phyloP scores from a whole-genome alignment of 2,888 invertebrate species.

The Protophormia terraenovae region DNA sequence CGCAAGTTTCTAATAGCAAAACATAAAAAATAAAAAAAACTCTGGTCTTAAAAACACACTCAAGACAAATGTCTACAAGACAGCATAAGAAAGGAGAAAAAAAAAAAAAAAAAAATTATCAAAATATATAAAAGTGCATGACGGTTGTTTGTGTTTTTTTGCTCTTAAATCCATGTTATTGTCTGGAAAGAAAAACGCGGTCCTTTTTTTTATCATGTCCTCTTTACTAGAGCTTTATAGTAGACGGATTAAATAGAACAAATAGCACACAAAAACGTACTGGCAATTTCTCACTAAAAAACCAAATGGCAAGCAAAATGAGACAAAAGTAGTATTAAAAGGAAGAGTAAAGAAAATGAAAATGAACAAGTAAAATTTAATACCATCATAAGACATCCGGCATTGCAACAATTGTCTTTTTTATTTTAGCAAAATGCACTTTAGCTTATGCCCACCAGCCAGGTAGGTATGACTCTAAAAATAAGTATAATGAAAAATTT shows the following conservation, averaged over 20 bases:
- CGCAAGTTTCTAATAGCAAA: constrained; percentile 19
- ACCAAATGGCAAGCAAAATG: not conserved
- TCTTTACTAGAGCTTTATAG: not conserved
- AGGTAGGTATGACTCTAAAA: not conserved
- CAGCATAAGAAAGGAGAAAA: constrained; percentile 20
- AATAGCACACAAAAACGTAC: constrained; percentile 25
- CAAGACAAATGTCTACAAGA: constrained; percentile 60
- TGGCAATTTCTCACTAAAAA: constrained; percentile 14
- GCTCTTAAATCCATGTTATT: constrained; percentile 34
- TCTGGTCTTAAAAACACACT: constrained; percentile 47
- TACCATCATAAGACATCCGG: constrained; percentile 41
- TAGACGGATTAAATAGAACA: constrained; percentile 54
- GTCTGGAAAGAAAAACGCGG: constrained; percentile 41
- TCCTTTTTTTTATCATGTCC: not conserved
- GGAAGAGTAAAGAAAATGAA: not conserved
- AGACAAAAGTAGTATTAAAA: not conserved
- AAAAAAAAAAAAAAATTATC: constrained; percentile 10
- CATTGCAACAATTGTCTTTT: constrained; percentile 46
- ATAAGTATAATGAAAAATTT: not conserved
- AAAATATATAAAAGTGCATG: constrained; percentile 57
- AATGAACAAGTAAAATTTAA: constrained; percentile 36
- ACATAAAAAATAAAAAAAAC: constrained; percentile 21
- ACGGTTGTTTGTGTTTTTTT: constrained; percentile 17
- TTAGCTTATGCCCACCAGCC: constrained; percentile 20
- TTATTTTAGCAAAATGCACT: constrained; percentile 48